Percentiles rank a stretch among this genome's conserved stretches.
Conservation (phyloP, 92 coral and sea anemone genomes). For the Metridium senile region DNA sequence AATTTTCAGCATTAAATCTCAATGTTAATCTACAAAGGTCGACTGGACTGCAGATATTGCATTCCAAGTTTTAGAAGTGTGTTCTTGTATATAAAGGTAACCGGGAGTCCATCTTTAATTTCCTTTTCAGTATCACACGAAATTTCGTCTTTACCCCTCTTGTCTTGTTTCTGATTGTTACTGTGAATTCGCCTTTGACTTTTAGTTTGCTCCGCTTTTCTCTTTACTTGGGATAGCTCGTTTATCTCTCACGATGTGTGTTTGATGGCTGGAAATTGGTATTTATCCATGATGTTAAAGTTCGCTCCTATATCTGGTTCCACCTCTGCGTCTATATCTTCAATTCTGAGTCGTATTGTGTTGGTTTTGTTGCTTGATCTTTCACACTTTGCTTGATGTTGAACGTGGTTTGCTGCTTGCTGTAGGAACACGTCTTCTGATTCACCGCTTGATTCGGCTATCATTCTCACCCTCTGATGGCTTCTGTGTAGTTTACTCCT, state of each 20-base stretch:
- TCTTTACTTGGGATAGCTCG: conserved; percentile 24
- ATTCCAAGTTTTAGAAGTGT: conserved; percentile 38
- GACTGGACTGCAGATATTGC: no score
- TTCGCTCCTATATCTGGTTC: conserved; percentile 67
- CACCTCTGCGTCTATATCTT: conserved; percentile 58
- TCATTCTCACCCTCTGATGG: conserved; percentile 25
- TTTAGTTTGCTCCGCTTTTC: conserved; percentile 45
- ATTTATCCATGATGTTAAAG: conserved; percentile 60
- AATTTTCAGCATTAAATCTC: no score
- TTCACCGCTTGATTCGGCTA: conserved; percentile 28
- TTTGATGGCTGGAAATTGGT: conserved; percentile 56
- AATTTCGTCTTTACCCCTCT: conserved; percentile 36
- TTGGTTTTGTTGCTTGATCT: conserved; percentile 34
- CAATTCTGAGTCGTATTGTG: conserved; percentile 58
- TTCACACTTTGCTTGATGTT: conserved; percentile 32
- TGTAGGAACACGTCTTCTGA: conserved; percentile 38
- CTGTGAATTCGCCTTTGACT: conserved; percentile 56
- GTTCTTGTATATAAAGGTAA: conserved; percentile 34
- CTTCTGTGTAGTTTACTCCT: conserved; percentile 12
- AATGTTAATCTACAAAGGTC: no score
- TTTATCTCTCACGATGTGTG: conserved; percentile 56
- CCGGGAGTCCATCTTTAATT: conserved; percentile 49
- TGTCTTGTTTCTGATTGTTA: conserved; percentile 28
- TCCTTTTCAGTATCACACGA: conserved; percentile 15
- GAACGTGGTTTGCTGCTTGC: conserved; percentile 24